Base-by-base conservation (phyloP, 2,888 invertebrate genomes). In the Drosophila paranaensis region DNA sequence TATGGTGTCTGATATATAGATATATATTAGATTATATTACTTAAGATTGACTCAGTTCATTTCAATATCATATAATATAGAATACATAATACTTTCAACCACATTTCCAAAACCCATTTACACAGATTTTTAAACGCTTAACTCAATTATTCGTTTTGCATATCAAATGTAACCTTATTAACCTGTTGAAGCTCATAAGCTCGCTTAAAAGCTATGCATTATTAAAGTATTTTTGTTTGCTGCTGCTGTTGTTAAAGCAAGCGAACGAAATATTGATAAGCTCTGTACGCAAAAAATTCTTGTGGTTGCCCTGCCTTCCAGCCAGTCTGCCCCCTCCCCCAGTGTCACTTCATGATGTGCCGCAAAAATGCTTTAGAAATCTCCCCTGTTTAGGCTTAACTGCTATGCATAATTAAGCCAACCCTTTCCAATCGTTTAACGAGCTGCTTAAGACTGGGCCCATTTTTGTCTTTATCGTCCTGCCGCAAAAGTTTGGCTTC, bases 251-350 rank as follows among this genome's bases (percentile, higher is more conserved):
- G 14, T 56, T 20, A 56, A 63, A 51, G 40, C 56, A 40, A 35
- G 40, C 62, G 39, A 60, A 62, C 55, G 60, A 71, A 73, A 58
- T 77, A 83, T 89, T 87, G 88, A 89, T 89, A 89, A 83, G 71
- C 71, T 60, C 25, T n/a, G 50, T 51, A 51, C 79, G 40, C 74
- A 61, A 81, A 55, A 67, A 67, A 83, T 89, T 72, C 62, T 58
- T 81, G 84, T 46, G 89, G 87, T 72, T 74, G 25, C 4, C 27
- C 14, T 27, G 5, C 35, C 39, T 16, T 1, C 33, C 2, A 6
- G 14, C 13, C 30, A 2, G 9, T n/a, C 14, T 14, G 39, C 2
- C 8, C 3, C 3, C 9, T 3, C 27, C 27, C 8, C 14, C 14
- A 4, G 9, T 33, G 46, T 27, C 46, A 14, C 4, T 33, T 33